phyloP scores from a whole-genome alignment of 2,888 invertebrate genomes.

The Tetanocera ferruginea region DNA sequence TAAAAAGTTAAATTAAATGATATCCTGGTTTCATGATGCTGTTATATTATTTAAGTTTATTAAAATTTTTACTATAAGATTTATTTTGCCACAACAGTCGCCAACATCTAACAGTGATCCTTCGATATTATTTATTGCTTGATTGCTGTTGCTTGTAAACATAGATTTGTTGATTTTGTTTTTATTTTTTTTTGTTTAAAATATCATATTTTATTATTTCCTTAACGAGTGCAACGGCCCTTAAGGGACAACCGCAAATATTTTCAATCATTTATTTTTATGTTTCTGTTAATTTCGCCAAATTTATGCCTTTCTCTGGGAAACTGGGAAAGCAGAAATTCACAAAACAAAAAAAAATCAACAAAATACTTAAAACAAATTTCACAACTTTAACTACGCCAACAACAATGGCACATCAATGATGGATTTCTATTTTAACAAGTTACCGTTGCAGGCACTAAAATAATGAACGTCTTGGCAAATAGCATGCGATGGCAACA shows the following conservation, averaged over 20 bases:
- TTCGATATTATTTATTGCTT: too few species aligned
- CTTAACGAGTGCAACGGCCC: not conserved
- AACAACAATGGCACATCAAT: conserved; percentile 12
- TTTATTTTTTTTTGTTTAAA: not conserved
- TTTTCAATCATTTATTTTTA: conserved; percentile 19
- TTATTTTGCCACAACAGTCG: too few species aligned
- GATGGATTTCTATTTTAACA: conserved; percentile 23
- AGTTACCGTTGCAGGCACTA: not conserved
- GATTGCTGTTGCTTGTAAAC: not conserved
- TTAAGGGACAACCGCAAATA: not conserved
- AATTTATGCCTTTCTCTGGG: conserved; percentile 35
- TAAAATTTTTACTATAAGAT: too few species aligned
- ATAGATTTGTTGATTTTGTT: not conserved
- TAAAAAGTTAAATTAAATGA: too few species aligned
- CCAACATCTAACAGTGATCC: too few species aligned
- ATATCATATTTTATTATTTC: too few species aligned
- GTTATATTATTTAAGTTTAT: too few species aligned
- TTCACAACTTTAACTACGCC: not conserved
- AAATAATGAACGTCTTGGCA: conserved; percentile 27
- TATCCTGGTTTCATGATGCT: too few species aligned
- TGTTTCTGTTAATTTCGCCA: conserved; percentile 36
- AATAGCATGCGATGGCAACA: conserved; percentile 30
- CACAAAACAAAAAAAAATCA: not conserved
- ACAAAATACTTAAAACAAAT: not conserved
- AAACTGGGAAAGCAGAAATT: not conserved